Base-by-base conservation (phyloP, 2,888 invertebrate genomes). In the Neoaliturus tenellus region DNA sequence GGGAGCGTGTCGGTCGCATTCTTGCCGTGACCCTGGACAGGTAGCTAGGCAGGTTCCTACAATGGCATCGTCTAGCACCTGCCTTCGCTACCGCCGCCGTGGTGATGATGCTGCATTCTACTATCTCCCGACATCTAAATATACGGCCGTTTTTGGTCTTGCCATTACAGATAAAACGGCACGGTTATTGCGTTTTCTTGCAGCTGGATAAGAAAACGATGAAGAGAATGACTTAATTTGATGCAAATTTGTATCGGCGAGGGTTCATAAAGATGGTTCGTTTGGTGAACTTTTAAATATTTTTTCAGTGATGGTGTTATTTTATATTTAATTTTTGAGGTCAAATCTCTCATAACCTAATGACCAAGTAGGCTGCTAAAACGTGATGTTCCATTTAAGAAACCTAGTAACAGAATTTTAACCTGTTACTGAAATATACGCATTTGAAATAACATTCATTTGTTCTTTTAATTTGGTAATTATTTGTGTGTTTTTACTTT, bases 1-100 rank as follows among this genome's bases (percentile, higher is more conserved):
- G 14, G 62, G 62, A 62, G 62, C 62, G 62, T 62, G 62, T 71
- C 71, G 71, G 71, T 39, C 41, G 23, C 75, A 44, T 75, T 75
- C 75, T 28, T 23, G 39, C 12, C 41, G 44, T 69, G 69, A 69
- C 69, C 69, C 20, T 33, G 25, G 44, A 48, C 33, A 17, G 8
- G 33, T n/a, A n/a, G n/a, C n/a, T n/a, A n/a, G n/a, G n/a, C n/a
- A n/a, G 33, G 69, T 17, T 48, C 75, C 44, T 4, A 8, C 75
- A 75, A 48, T 75, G 23, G 41, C 39, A 75, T 23, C 44, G 25
- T 28, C 44, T 44, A 14, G 35, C 75, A 75, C 75, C 69, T 69
- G 44, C 44, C 44, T 23, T 41, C 14, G 14, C 75, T 75, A 23
- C 44, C 35, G 75, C 62, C 14, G 14, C 75, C 48, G 12, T 31